A percentile compares a stretch with the other conserved stretches of the same genome.
Evolutionary conservation across 1,140 invertebrate species (phyloP).

Genomic region (Drosophila oshimai): DNA sequence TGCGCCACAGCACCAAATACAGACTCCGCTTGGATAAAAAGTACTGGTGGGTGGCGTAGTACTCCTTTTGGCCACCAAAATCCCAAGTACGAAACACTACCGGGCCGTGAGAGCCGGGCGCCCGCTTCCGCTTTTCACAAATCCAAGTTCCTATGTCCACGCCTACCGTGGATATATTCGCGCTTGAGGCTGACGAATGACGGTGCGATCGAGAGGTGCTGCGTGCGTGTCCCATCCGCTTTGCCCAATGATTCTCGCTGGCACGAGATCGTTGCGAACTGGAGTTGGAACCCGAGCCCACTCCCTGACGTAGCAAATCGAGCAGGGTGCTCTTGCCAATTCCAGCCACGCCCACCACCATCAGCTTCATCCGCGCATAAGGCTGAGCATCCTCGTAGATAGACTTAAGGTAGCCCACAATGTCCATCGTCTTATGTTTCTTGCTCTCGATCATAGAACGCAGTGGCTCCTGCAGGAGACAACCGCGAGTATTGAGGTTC

Average conservation of each 20-base stretch:
- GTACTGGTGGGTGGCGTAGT: conserved; percentile 99
- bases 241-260: conserved; percentile 91
- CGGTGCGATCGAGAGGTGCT: conserved; percentile 64
- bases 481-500: conserved; percentile 97
- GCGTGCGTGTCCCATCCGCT: conserved; percentile 93
- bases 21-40: conserved; percentile 97
- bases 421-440: conserved; percentile 97
- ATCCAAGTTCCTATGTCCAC: conserved; percentile 98
- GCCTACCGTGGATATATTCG: conserved; percentile 95
- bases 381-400: conserved; percentile 95
- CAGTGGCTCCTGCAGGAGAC: conserved; percentile 93
- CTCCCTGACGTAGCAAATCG: conserved; percentile 90
- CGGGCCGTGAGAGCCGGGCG: conserved; percentile 89
- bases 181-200: conserved; percentile 54
- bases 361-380: conserved; percentile 98
- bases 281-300: conserved; percentile 66
- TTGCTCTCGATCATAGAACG: conserved; percentile 96
- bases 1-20: conserved; percentile 97
- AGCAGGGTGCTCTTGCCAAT: conserved; percentile 96
- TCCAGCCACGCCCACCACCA: conserved; percentile 97
- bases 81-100: conserved; percentile 99
- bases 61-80: conserved; percentile 98
- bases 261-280: conserved; percentile 63
- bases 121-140: conserved; percentile 90
- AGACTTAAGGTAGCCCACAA: conserved; percentile 96